Conservation (phyloP, 2,797 vertebrate genomes). For the Crocodylus rhombifer region DNA sequence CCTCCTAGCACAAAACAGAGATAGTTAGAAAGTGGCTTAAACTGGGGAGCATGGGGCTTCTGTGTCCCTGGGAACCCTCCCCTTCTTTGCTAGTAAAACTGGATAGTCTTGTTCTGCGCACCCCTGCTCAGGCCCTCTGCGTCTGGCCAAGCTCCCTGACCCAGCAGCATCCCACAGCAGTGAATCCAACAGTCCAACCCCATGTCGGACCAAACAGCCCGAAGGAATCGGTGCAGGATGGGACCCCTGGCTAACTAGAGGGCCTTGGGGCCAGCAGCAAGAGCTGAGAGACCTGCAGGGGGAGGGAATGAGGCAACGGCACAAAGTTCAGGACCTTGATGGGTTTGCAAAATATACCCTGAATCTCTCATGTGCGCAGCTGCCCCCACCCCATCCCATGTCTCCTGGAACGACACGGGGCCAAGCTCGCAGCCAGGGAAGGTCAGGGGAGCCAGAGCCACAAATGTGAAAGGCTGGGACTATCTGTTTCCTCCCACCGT, state of each 20-base stretch:
- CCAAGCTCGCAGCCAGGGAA: not conserved
- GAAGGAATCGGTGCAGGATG: not conserved
- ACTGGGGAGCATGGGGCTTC: not conserved
- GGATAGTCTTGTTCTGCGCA: not conserved
- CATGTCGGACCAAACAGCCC: not conserved
- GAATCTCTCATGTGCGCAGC: no score
- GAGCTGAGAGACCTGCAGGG: not conserved
- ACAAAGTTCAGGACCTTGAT: not conserved
- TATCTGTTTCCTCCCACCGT: not conserved
- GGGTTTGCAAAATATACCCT: not conserved
- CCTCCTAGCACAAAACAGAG: not conserved
- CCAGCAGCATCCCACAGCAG: not conserved
- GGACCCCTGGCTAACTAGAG: not conserved
- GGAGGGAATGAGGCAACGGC: not conserved
- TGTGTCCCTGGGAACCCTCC: not conserved
- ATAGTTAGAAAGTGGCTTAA: not conserved
- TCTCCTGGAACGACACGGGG: not conserved
- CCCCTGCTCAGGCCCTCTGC: not conserved
- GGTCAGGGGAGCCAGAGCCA: no score
- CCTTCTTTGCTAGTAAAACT: not conserved
- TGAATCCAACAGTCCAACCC: not conserved
- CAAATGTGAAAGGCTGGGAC: not conserved
- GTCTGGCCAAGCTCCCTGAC: not conserved
- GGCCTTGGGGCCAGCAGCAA: not conserved
- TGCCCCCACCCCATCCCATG: no score